These are phyloP conservation scores for Amaurobius ferox DNA, from an alignment of 2,888 invertebrate species.

Conservation along the genomic window DNA sequence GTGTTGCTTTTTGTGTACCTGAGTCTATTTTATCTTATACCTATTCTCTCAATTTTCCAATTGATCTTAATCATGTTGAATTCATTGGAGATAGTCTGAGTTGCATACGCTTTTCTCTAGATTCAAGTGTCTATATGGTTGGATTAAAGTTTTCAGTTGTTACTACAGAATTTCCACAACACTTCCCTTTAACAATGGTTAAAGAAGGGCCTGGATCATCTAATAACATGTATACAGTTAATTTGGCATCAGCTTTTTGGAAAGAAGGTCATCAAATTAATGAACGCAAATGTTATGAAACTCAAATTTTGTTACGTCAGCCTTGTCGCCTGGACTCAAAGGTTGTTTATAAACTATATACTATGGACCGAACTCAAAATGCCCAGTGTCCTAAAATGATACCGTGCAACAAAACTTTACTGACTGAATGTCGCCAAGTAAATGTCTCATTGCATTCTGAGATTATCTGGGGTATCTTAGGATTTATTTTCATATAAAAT, in stretches of 20 bases:
- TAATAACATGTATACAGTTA: not conserved
- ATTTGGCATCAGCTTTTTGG: constrained; percentile 30
- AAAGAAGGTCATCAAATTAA: constrained; percentile 28
- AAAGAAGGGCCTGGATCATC: constrained; percentile 3
- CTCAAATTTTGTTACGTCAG: constrained; percentile 19
- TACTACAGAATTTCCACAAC: constrained; percentile 6
- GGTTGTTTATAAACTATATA: constrained; percentile 30
- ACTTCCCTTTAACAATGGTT: constrained; percentile 3
- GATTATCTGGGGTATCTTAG: constrained; percentile 34
- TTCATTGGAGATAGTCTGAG: constrained; percentile 22
- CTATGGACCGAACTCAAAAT: constrained; percentile 1
- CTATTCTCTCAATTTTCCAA: constrained; percentile 11
- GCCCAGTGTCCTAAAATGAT: constrained; percentile 28
- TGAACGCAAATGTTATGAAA: constrained; percentile 31
- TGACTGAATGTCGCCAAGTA: constrained; percentile 20
- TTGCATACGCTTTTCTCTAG: constrained; percentile 45
- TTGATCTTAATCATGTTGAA: constrained; percentile 7
- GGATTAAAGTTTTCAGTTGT: constrained; percentile 44
- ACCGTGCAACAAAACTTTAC: not conserved
- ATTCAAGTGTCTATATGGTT: constrained; percentile 29
- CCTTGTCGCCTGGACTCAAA: constrained; percentile 37
- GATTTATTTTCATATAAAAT: constrained; percentile 42
- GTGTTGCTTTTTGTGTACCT: constrained; percentile 21
- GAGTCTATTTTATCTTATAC: constrained; percentile 33
- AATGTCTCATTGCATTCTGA: constrained; percentile 57